Percentiles rank a stretch among this genome's conserved stretches.
Conservation (phyloP, 1,140 invertebrate species). For the Pogonognathellus flavescens region DNA sequence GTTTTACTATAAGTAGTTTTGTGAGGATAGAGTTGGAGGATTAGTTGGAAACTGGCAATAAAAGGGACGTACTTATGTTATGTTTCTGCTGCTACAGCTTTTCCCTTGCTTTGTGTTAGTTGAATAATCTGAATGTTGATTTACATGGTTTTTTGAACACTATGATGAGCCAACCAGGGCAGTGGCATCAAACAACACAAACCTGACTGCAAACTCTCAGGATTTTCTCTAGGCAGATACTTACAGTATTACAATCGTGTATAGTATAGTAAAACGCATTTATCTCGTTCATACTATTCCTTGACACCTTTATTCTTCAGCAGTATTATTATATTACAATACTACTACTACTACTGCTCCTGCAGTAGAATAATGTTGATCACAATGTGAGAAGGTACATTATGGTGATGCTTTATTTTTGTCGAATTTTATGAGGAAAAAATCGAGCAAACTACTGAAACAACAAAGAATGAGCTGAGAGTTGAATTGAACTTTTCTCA, state of each 20-base stretch:
- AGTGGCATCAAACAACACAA: constrained; percentile 34
- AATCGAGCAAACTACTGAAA: not conserved
- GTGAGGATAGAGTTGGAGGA: constrained; percentile 2
- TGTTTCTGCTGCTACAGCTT: not conserved
- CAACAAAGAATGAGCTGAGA: not conserved
- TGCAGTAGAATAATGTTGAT: not conserved
- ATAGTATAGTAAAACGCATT: not conserved
- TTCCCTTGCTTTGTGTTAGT: constrained; percentile 8
- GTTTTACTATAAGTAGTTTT: too few relatives aligned
- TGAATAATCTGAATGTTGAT: constrained; percentile 21
- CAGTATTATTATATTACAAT: too few relatives aligned
- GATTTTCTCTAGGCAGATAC: not conserved
- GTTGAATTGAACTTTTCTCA: not conserved
- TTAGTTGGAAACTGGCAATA: constrained; percentile 23
- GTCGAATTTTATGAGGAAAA: too few relatives aligned
- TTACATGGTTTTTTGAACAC: not conserved
- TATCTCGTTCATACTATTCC: not conserved
- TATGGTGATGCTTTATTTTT: not conserved
- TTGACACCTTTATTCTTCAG: not conserved
- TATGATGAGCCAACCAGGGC: constrained; percentile 23
- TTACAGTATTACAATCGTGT: not conserved
- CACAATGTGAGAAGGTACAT: not conserved
- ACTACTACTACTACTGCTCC: too few relatives aligned
- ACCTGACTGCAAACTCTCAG: not conserved
- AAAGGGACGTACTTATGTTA: not conserved